phyloP scores from a whole-genome alignment of 64 coral and sea anemone species.

The Pachyseris speciosa region DNA sequence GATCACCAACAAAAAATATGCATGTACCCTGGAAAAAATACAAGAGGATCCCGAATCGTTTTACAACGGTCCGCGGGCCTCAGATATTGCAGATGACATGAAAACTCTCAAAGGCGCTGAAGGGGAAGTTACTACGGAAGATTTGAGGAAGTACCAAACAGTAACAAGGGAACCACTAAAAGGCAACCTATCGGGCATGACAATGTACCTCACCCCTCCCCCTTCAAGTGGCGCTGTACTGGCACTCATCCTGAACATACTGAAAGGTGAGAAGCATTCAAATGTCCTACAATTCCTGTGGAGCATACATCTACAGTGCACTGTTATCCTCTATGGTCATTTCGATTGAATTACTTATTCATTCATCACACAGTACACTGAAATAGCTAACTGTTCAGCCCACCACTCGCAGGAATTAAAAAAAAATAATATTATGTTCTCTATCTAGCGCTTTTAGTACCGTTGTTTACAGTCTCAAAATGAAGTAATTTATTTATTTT shows the following conservation, averaged over 20 bases:
- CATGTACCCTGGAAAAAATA: constrained; percentile 70
- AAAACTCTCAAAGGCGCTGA: not conserved
- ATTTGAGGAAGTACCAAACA: constrained; percentile 16
- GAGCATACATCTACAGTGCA: not conserved
- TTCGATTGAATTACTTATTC: no score
- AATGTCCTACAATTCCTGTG: not conserved
- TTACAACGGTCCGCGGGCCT: constrained; percentile 72
- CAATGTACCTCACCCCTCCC: constrained; percentile 50
- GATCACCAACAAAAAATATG: constrained; percentile 74
- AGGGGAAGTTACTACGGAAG: not conserved
- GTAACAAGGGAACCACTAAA: not conserved
- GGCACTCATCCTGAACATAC: constrained; percentile 74
- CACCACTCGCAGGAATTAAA: no score
- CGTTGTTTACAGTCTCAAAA: no score
- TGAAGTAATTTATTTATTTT: no score
- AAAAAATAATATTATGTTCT: no score
- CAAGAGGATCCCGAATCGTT: constrained; percentile 75
- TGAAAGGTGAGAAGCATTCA: constrained; percentile 65
- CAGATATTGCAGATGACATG: constrained; percentile 18
- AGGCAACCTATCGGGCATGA: constrained; percentile 6
- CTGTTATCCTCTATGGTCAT: no score
- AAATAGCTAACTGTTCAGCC: no score
- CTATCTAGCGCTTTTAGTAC: no score
- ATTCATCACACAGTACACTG: no score
- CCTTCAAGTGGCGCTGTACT: constrained; percentile 89